Conservation (phyloP, 2,888 invertebrate species). For the Nymphalis urticae region DNA sequence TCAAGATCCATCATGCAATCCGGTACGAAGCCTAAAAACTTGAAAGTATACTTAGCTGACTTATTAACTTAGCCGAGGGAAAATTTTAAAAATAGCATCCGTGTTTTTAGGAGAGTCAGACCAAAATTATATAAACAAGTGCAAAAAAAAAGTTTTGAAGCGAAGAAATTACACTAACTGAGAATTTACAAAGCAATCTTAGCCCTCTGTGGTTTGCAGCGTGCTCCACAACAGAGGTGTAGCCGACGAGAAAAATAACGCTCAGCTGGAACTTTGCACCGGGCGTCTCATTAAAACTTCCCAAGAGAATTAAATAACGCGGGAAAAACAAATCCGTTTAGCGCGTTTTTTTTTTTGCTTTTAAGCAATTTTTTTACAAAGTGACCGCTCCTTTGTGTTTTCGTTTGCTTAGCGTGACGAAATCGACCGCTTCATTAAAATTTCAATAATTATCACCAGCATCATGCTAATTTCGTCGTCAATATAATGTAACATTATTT, state of each 20-base stretch:
- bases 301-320: conserved; percentile 30
- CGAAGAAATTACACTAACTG: conserved; percentile 10
- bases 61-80: too few relatives aligned
- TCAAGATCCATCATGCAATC: too few relatives aligned
- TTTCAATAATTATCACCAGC: too few relatives aligned
- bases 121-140: not conserved
- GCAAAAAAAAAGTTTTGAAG: conserved; percentile 2
- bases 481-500: too few relatives aligned
- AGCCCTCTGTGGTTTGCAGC: conserved; percentile 6
- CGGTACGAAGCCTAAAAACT: too few relatives aligned
- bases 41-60: too few relatives aligned
- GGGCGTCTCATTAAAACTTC: conserved; percentile 36
- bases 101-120: not conserved
- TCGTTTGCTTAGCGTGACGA: not conserved
- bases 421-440: too few relatives aligned
- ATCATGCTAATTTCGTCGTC: too few relatives aligned
- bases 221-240: conserved; percentile 20
- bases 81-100: not conserved
- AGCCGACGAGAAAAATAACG: conserved; percentile 34
- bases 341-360: conserved; percentile 4
- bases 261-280: conserved; percentile 27
- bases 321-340: conserved; percentile 31
- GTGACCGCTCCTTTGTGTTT: not conserved
- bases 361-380: not conserved
- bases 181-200: conserved; percentile 12